A percentile compares a stretch with the other conserved stretches of the same genome.
phyloP scores from a whole-genome alignment of 1,140 invertebrate species.

The Aphidius ervi region DNA sequence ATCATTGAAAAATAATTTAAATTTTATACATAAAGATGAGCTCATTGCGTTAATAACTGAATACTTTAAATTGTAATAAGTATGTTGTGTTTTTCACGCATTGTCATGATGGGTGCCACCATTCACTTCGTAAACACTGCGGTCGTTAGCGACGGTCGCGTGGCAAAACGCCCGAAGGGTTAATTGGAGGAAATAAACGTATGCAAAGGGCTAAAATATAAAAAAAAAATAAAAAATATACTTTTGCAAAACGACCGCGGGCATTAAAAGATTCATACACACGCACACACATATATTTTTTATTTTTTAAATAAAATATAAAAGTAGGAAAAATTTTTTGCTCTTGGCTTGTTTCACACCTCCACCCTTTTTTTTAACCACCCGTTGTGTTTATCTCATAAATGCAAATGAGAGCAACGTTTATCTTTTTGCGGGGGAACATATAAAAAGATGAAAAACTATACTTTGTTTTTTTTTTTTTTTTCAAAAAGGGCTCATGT shows the following conservation, averaged over 20 bases:
- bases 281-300: too few species aligned
- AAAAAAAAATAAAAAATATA: constrained; percentile 13
- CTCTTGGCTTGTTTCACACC: not conserved
- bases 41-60: constrained; percentile 18
- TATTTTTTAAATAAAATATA: not conserved
- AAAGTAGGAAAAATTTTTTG: constrained; percentile 16
- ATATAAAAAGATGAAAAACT: constrained; percentile 23
- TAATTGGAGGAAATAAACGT: constrained; percentile 54
- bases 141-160: constrained; percentile 51
- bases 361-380: constrained; percentile 28
- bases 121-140: constrained; percentile 44
- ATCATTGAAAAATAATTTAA: constrained; percentile 3
- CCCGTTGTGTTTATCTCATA: constrained; percentile 32
- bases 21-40: constrained; percentile 21
- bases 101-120: constrained; percentile 22
- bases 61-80: not conserved
- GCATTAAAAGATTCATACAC: constrained; percentile 12
- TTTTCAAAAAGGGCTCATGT: constrained; percentile 7
- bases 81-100: constrained; percentile 25
- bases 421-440: constrained; percentile 28
- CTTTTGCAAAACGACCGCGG: constrained; percentile 13
- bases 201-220: constrained; percentile 31
- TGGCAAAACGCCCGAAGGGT: constrained; percentile 47
- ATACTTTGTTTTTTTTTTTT: not conserved
- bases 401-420: constrained; percentile 39